These are phyloP conservation scores for Halichoerus grypus DNA, from an alignment of 2,113 vertebrate species.

Conservation along the genomic window DNA sequence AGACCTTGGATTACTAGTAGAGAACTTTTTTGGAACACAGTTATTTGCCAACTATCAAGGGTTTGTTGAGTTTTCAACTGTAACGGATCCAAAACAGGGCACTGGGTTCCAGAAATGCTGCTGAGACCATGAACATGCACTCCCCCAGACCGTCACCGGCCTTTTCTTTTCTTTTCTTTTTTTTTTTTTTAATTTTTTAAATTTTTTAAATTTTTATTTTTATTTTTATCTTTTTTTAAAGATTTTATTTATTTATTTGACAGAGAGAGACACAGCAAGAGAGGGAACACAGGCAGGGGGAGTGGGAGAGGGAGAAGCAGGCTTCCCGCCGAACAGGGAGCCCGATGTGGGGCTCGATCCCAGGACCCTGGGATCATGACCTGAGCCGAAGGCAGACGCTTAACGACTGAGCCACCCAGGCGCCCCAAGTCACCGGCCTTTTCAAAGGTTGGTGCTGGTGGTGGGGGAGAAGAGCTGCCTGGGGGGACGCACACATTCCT, in stretches of 20 bases:
- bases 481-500: neutral
- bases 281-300: no score
- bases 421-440: accelerated
- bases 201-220: no score
- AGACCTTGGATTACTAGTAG: neutral
- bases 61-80: neutral
- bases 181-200: no score
- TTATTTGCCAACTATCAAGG: neutral
- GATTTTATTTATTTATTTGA: no score
- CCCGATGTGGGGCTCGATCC: no score
- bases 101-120: neutral
- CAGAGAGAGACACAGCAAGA: no score
- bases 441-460: accelerated
- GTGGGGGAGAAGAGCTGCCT: neutral
- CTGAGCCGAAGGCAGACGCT: no score
- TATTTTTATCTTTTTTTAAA: no score
- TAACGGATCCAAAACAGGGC: neutral
- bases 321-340: no score
- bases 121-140: neutral
- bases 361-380: no score
- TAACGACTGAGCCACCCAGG: no score
- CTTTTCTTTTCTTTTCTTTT: neutral
- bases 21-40: neutral
- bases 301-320: no score
- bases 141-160: accelerated